phyloP scores from a whole-genome alignment of 2,888 invertebrate genomes.

The Eurois occulta region DNA sequence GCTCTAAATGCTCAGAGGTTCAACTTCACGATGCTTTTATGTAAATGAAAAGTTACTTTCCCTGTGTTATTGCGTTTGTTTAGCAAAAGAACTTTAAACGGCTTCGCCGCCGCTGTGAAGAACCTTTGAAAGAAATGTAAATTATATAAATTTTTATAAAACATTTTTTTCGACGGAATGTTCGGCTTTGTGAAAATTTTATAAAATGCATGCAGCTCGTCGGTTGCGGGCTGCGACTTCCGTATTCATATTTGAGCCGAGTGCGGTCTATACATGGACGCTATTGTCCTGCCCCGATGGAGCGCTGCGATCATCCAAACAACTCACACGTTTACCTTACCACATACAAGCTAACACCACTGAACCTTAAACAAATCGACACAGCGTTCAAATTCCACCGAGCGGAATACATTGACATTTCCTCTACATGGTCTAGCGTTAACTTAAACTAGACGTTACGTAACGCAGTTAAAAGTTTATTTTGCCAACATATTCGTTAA shows the following conservation, averaged over 20 bases:
- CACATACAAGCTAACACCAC: slow-evolving; percentile 20
- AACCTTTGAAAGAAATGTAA: slow-evolving; percentile 44
- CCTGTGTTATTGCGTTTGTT: slow-evolving; percentile 38
- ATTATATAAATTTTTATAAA: slow-evolving; percentile 39
- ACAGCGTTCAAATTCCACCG: slow-evolving; percentile 49
- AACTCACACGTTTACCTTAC: slow-evolving; percentile 49
- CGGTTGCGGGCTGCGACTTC: slow-evolving; percentile 40
- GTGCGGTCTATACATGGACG: slow-evolving; percentile 54
- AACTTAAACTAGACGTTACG: slow-evolving; percentile 51
- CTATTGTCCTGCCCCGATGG: slow-evolving; percentile 61
- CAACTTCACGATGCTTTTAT: slow-evolving; percentile 34
- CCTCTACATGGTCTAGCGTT: slow-evolving; percentile 1
- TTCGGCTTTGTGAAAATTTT: slow-evolving; percentile 28
- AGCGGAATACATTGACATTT: slow-evolving; percentile 38
- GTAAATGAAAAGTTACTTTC: slow-evolving; percentile 43
- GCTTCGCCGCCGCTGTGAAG: neutral
- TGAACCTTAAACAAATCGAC: slow-evolving; percentile 22
- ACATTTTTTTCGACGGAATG: slow-evolving; percentile 29
- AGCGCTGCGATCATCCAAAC: slow-evolving; percentile 64
- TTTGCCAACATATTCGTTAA: slow-evolving; percentile 32
- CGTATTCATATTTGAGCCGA: slow-evolving; percentile 63
- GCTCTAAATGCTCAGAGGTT: slow-evolving; percentile 35
- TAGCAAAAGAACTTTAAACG: slow-evolving; percentile 32
- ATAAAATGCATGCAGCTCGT: slow-evolving; percentile 46
- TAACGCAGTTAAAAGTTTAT: slow-evolving; percentile 39